Evolutionary conservation across 2,888 invertebrate genomes (phyloP).

Genomic region (Limnephilus lunatus): DNA sequence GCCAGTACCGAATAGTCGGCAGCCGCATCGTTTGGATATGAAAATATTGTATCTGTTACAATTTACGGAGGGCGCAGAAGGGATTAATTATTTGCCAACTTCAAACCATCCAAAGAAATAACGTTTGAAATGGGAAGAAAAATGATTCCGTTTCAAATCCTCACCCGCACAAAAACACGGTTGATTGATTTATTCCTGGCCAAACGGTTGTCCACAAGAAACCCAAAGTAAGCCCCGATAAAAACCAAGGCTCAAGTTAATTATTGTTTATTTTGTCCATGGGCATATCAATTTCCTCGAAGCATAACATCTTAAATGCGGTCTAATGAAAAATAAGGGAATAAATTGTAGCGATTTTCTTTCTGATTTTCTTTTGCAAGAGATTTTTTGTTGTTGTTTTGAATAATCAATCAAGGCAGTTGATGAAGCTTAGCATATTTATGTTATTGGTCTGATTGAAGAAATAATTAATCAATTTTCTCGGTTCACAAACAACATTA

Average conservation of each 20-base stretch:
- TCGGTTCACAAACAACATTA: background rate
- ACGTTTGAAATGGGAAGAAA: background rate
- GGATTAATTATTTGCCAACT: conserved; percentile 4
- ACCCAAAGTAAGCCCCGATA: background rate
- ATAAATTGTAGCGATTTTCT: background rate
- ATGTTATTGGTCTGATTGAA: background rate
- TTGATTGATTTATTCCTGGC: conserved; percentile 3
- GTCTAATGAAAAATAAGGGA: background rate
- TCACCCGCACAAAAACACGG: background rate
- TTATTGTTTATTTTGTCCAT: background rate
- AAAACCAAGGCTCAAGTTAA: conserved; percentile 3
- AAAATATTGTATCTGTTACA: background rate
- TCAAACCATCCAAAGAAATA: background rate
- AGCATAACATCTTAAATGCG: background rate
- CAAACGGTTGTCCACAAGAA: background rate
- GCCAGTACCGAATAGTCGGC: background rate
- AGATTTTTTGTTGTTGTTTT: background rate
- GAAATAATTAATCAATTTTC: background rate
- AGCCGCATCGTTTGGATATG: background rate
- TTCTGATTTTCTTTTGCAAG: background rate
- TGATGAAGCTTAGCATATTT: background rate
- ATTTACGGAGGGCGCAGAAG: background rate
- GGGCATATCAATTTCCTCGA: background rate
- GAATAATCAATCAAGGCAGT: background rate
- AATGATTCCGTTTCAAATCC: background rate